Conservation (phyloP, 2,888 invertebrate species). For the Cephus pulcher region DNA sequence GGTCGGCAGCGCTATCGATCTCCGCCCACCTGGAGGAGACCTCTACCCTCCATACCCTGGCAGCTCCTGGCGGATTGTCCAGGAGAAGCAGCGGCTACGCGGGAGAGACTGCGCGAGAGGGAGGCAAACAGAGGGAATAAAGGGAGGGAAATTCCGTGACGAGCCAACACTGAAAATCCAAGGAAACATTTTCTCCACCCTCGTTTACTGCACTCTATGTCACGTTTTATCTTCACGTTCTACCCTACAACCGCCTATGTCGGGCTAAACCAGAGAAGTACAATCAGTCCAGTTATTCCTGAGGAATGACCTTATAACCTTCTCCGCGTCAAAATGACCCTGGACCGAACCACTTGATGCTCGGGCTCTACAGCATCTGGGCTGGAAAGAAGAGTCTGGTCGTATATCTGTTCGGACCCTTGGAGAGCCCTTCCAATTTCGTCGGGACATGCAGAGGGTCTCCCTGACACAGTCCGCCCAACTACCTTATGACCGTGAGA, state of each 20-base stretch:
- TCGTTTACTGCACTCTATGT: background rate
- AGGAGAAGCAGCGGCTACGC: conserved; percentile 15
- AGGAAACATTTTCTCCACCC: background rate
- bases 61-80: conserved; percentile 18
- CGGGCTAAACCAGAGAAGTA: background rate
- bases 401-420: background rate
- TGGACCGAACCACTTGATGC: background rate
- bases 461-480: background rate
- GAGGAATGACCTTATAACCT: background rate
- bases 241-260: background rate
- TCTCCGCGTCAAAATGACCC: background rate
- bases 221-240: background rate
- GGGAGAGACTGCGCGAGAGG: conserved; percentile 1
- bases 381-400: background rate
- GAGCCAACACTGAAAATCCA: conserved; percentile 6
- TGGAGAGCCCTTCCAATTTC: background rate
- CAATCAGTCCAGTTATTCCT: background rate
- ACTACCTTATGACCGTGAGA: background rate
- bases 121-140: conserved; percentile 9
- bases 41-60: conserved; percentile 40
- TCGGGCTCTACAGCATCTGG: background rate
- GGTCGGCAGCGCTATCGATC: conserved; percentile 62
- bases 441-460: background rate
- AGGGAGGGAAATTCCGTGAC: conserved; percentile 9
- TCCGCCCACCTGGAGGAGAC: conserved; percentile 56